Percentiles rank a stretch among this genome's conserved stretches.
phyloP scores from a whole-genome alignment of 2,113 vertebrate species.

The Trachemys scripta region DNA sequence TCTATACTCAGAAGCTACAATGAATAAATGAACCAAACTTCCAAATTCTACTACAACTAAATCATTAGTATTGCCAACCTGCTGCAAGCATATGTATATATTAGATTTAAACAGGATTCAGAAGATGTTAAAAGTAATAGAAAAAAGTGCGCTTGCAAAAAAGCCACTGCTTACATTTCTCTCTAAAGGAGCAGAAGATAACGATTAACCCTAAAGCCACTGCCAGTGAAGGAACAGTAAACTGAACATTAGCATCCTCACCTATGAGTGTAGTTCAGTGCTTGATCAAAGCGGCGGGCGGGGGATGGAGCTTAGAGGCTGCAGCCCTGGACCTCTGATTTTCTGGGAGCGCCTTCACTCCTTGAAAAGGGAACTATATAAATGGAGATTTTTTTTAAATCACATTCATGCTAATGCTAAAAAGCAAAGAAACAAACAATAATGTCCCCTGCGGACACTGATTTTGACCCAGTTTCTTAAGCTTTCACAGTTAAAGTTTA shows the following conservation, averaged over 20 bases:
- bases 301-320: no score
- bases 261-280: not conserved
- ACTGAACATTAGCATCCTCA: not conserved
- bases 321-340: no score
- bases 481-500: no score
- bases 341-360: no score
- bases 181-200: not conserved
- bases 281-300: no score
- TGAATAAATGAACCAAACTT: not conserved
- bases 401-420: no score
- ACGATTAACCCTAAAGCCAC: not conserved
- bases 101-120: not conserved
- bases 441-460: no score
- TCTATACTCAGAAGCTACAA: not conserved
- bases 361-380: no score
- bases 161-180: not conserved
- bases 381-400: no score
- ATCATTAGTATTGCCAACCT: not conserved
- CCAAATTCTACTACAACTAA: not conserved
- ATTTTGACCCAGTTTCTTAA: no score
- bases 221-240: not conserved
- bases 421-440: no score
- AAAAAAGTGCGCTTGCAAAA: not conserved
- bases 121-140: rapidly evolving
- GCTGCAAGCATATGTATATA: not conserved